Base-by-base conservation (phyloP, 92 coral and sea anemone species). In the Micromussa lordhowensis region DNA sequence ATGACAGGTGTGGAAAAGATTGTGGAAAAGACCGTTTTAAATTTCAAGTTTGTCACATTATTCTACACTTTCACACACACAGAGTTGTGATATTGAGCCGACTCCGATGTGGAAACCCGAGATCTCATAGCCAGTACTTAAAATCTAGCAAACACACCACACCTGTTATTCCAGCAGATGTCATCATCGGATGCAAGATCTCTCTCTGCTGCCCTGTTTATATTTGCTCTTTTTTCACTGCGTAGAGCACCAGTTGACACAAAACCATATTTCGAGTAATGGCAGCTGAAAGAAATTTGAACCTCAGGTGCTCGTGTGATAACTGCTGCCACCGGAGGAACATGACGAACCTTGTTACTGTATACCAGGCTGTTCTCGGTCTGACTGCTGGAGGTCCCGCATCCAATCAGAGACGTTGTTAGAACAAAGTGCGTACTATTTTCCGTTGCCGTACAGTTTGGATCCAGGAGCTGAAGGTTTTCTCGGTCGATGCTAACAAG, bases 371-470 rank as follows among this genome's bases (percentile, higher is more conserved):
- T 74, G 51, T 66, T 48, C 28, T 79, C 68, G 14, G 82, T 89
- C 57, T 84, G 83, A 38, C 64, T 80, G 54, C 89, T 82, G 44
- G 78, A 76, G 21, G 92, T 92, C 35, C 92, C 92, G 44, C 94
- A 92, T 10, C 68, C 87, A 29, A 48, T 75, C 72, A 89, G 87
- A 18, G 92, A 4, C 32, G 92, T 80, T 21, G 69, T 82, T 17
- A 91, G 84, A 81, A 87, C 57, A 35, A 88, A 91, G 88, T 91
- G 92, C 30, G 94, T 88, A 76, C 73, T 55, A 35, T 88, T 92
- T 48, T 92, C 94, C 13, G 57, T 61, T 34, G 94, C 87, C 32
- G 73, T 54, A 69, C 92, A 92, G 30, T 78, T 59, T 3, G 73
- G 31, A 84, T 92, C 86, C 86, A 76, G 53, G 69, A 92, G 92